Percentiles rank a stretch among this genome's conserved stretches.
These are phyloP conservation scores for Galleria mellonella DNA, from an alignment of 1,140 invertebrate species.

Conservation along the genomic window DNA sequence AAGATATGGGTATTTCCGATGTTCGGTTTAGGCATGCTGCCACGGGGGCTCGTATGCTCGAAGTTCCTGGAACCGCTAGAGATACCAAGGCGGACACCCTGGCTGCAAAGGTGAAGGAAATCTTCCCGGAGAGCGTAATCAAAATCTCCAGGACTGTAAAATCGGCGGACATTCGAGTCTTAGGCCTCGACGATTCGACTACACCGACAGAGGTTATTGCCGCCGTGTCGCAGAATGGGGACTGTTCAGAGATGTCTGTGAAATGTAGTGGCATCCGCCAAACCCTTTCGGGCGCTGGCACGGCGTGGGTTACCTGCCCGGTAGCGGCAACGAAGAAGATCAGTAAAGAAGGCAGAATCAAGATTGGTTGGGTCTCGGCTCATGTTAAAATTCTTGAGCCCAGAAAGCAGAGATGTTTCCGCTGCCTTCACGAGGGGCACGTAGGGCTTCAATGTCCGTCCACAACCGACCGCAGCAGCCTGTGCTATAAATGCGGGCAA, in stretches of 20 bases:
- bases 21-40: background rate
- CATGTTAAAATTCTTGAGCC: background rate
- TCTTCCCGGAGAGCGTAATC: background rate
- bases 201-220: background rate
- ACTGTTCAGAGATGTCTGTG: background rate
- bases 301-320: background rate
- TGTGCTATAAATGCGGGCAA: background rate
- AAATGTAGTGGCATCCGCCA: background rate
- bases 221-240: background rate
- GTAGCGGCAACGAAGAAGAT: slow-evolving; percentile 4
- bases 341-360: background rate
- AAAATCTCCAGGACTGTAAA: background rate
- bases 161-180: background rate
- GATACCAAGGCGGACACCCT: background rate
- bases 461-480: background rate
- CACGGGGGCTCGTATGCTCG: background rate
- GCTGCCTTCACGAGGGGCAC: background rate
- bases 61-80: background rate
- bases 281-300: background rate
- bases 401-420: background rate
- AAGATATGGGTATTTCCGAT: background rate
- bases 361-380: background rate
- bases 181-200: background rate
- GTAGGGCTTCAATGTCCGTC: background rate
- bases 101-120: background rate